Evolutionary conservation across 2,888 invertebrate genomes (phyloP).

Genomic region (Tiphia femorata): DNA sequence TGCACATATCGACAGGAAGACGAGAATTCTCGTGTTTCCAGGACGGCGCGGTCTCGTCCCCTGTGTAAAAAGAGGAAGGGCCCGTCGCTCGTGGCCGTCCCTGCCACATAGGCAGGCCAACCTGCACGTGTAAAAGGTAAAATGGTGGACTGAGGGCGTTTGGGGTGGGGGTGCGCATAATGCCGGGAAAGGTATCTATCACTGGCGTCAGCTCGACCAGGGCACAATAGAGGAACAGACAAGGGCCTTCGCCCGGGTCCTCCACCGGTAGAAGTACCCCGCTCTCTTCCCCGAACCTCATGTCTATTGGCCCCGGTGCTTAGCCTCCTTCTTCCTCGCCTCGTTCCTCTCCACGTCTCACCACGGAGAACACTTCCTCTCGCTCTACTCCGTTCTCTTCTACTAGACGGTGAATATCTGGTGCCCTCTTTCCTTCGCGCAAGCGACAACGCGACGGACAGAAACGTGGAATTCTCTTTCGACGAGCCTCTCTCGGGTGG

Average conservation of each 20-base stretch:
- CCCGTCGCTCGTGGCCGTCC: neutral
- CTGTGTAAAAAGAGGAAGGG: neutral
- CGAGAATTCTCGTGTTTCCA: conserved; percentile 24
- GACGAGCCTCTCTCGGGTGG: no score
- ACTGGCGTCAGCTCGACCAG: conserved; percentile 59
- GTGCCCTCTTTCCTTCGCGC: neutral
- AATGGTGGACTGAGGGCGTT: neutral
- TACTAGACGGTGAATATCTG: neutral
- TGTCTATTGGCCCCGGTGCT: neutral
- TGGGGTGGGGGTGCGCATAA: conserved; percentile 32
- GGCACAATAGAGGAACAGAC: conserved; percentile 60
- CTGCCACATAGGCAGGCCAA: neutral
- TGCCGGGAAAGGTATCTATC: conserved; percentile 56
- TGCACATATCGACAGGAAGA: conserved; percentile 11
- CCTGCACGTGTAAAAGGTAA: neutral
- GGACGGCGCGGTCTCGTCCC: neutral
- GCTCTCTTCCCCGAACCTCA: no score
- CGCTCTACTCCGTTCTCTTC: neutral
- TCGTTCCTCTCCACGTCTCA: neutral
- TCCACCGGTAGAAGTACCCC: conserved; percentile 31
- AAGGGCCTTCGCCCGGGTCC: conserved; percentile 53
- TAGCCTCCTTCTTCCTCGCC: neutral
- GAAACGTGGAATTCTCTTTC: no score
- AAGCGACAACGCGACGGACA: no score
- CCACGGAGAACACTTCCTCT: neutral